Evolutionary conservation across 2,113 vertebrate genomes (phyloP), one percentile per base, ranked within the genome.

Genomic region (Chrysochloris asiatica): DNA sequence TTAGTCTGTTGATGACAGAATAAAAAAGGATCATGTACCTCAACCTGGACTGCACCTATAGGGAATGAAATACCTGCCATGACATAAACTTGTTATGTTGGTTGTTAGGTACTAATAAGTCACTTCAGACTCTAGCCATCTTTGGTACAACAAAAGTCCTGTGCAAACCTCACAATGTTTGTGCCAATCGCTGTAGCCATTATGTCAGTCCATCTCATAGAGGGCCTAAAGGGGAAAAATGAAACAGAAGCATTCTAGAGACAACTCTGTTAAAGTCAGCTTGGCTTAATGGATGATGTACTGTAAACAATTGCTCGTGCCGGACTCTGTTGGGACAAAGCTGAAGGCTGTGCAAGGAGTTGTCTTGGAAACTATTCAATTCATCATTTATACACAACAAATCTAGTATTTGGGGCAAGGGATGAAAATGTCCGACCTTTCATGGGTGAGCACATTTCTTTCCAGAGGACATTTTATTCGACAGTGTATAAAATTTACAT

Each of bases 401-500:
- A 91, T 89, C 92, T 86, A 65, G 56, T 50, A 56, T 65, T 90
- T 88, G 88, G 77, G 61, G 43, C 67, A 86, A 48, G n/a, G 41
- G 72, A 87, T 78, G 73, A 81, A 96, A 86, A 2, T 30, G 75
- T 96, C 78, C 89, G 96, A 92, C 83, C 86, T 96, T 94, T 93
- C 89, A 81, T 48, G 92, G 88, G 48, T 94, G 94, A 95, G 45
- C 48, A 90, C 75, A 88, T 94, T 94, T 93, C 72, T 93, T 93
- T 95, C 94, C 30, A 1, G 48, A 93, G 88, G 86, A 82, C 2
- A 0, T 92, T 90, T 94, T 89, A 91, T 89, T 92, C 83, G 93
- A 88, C 47, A 84, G 92, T 89, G 59, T 81, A 90, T 92, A 95
- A 95, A 96, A 95, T 94, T 93, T 95, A 92, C 90, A 95, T 95